Evolutionary conservation across 2,113 vertebrate genomes (phyloP), one percentile per base, ranked within the genome.

Genomic region (Chitala chitala): DNA sequence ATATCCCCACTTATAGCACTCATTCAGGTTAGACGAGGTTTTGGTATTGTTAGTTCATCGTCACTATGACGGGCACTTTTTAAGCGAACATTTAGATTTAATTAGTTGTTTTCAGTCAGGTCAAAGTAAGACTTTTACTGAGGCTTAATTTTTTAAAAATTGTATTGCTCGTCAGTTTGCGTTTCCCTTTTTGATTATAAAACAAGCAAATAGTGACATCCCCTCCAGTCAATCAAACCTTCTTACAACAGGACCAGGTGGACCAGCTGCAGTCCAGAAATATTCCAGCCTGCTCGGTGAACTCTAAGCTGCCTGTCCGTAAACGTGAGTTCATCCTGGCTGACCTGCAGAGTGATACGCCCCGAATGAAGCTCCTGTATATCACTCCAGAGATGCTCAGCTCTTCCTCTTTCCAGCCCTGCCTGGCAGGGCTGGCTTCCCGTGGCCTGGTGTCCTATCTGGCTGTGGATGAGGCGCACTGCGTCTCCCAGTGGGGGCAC

Each of bases 401-500:
- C 0, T 94, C 97, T 0, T 77, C 92, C 3, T 92, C 93, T 6
- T 98, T 99, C 86, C 94, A 93, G 71, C 92, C 96, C 8, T 90
- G 87, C 1, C 87, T 99, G 81, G 90, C 81, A 10, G 90, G 86
- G 4, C 87, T 99, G 63, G 73, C 91, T 44, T 88, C 92, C 48
- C 92, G 95, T 0, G 81, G 87, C 20, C 90, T 98, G 29, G 82
- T 99, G 50, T 92, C 95, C 48, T 94, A 94, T 77, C 84, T 99
- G 84, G 87, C 97, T 1, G 92, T 99, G 1, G 97, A 99, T 3
- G 97, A 99, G 84, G 97, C 96, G 0, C 97, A 99, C 80, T 99
- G 97, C 0, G 94, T 99, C 42, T 99, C 97, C 24, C 96, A 99
- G 88, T 99, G 96, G 97, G 97, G 97, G 1, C 96, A 99, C 0